A percentile compares a stretch with the other conserved stretches of the same genome.
Conservation (phyloP, 2,113 vertebrate genomes). For the Leptocoma aspasia region DNA sequence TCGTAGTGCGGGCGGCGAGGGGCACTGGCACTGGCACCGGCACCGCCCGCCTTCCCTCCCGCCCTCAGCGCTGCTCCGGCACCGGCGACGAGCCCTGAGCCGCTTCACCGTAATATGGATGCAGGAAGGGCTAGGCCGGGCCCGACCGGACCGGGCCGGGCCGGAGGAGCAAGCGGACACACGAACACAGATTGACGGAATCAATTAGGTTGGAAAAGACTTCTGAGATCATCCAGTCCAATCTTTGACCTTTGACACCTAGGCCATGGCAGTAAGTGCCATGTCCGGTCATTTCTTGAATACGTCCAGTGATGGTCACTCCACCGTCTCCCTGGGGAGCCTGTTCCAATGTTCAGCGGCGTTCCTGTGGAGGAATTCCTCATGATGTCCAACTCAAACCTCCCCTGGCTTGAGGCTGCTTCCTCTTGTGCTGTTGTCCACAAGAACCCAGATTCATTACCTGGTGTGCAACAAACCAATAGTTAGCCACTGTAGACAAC, state of each 20-base stretch:
- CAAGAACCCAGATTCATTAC: neutral
- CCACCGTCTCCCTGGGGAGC: too few species aligned
- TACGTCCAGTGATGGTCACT: neutral
- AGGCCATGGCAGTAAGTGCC: neutral
- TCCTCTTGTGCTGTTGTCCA: neutral
- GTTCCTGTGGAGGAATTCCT: neutral
- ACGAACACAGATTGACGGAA: neutral
- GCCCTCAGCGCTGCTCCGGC: fast-evolving
- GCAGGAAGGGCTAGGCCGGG: neutral
- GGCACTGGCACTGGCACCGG: too few species aligned
- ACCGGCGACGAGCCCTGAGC: fast-evolving
- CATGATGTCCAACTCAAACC: neutral
- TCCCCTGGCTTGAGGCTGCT: neutral
- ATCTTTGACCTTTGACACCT: too few species aligned
- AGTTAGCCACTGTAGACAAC: too few species aligned
- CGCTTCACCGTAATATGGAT: fast-evolving
- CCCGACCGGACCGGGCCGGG: too few species aligned
- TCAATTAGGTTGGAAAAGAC: neutral
- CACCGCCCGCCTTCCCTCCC: fast-evolving
- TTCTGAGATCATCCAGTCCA: neutral
- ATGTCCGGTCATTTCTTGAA: neutral
- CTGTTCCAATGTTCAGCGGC: neutral
- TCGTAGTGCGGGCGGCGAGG: neutral
- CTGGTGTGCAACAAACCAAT: too few species aligned
- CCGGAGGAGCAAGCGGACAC: too few species aligned